These are phyloP conservation scores for Vipera latastei DNA, from an alignment of 2,797 vertebrate genomes.

Conservation along the genomic window DNA sequence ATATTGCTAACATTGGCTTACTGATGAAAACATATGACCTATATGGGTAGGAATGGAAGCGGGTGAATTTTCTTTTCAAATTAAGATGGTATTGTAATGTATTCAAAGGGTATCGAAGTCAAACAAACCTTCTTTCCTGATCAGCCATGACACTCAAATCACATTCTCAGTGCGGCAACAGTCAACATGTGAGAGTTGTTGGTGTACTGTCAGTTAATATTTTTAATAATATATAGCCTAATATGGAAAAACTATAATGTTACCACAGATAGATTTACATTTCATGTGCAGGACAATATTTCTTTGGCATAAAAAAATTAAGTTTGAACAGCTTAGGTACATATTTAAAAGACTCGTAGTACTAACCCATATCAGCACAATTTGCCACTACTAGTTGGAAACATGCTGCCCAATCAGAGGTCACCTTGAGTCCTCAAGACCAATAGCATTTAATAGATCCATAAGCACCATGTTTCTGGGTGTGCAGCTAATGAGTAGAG, in stretches of 20 bases:
- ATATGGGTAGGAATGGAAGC: not conserved
- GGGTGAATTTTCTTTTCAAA: not conserved
- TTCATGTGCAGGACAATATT: not conserved
- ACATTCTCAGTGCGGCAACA: not conserved
- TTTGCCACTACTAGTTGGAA: not conserved
- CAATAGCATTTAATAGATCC: not conserved
- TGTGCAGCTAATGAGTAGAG: too few species aligned
- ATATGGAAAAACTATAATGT: not conserved
- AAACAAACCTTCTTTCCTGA: not conserved
- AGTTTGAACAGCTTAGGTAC: not conserved
- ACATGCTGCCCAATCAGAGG: not conserved
- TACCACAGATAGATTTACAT: not conserved
- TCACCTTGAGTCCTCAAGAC: not conserved
- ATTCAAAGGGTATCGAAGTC: not conserved
- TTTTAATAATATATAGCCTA: not conserved
- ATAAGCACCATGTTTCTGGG: too few species aligned
- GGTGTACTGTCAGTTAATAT: not conserved
- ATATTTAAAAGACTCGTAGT: not conserved
- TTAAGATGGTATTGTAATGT: not conserved
- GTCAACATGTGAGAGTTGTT: not conserved
- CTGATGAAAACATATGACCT: not conserved
- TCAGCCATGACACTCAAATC: not conserved
- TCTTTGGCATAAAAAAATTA: not conserved
- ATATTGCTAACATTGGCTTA: not conserved
- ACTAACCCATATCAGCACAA: not conserved